phyloP scores from a whole-genome alignment of 2,113 vertebrate species.

The Anseranas semipalmata region DNA sequence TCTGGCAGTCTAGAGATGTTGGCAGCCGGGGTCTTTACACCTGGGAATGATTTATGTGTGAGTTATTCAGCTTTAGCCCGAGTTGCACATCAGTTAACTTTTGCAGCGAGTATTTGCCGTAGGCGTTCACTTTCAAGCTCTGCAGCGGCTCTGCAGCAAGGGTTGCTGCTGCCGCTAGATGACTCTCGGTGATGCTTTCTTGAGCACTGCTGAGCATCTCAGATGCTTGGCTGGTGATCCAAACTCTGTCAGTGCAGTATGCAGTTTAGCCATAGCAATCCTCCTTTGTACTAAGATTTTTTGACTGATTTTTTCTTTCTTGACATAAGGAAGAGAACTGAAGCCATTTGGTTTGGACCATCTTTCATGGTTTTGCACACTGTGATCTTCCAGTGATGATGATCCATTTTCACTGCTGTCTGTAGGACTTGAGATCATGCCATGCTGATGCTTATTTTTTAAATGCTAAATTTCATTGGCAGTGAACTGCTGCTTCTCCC shows the following conservation, averaged over 20 bases:
- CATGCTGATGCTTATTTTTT: background rate
- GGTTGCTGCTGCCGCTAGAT: background rate
- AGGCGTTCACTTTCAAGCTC: fast-evolving
- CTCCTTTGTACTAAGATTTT: background rate
- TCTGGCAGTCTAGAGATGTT: background rate
- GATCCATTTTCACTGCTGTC: background rate
- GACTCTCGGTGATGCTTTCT: fast-evolving
- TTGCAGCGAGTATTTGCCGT: fast-evolving
- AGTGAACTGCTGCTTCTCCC: background rate
- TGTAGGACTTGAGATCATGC: background rate
- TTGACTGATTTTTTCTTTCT: background rate
- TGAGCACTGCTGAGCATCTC: background rate
- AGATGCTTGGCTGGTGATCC: fast-evolving
- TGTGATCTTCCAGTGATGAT: background rate
- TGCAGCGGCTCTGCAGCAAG: fast-evolving
- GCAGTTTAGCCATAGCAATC: background rate
- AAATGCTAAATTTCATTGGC: background rate
- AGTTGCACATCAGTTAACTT: fast-evolving
- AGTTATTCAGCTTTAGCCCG: fast-evolving
- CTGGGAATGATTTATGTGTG: background rate
- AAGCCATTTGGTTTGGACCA: background rate
- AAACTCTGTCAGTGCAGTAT: background rate
- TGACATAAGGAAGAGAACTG: background rate
- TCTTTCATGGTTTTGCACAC: background rate
- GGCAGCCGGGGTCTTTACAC: background rate